Base-by-base conservation (phyloP, 2,797 vertebrate genomes). In the Clamator glandarius region DNA sequence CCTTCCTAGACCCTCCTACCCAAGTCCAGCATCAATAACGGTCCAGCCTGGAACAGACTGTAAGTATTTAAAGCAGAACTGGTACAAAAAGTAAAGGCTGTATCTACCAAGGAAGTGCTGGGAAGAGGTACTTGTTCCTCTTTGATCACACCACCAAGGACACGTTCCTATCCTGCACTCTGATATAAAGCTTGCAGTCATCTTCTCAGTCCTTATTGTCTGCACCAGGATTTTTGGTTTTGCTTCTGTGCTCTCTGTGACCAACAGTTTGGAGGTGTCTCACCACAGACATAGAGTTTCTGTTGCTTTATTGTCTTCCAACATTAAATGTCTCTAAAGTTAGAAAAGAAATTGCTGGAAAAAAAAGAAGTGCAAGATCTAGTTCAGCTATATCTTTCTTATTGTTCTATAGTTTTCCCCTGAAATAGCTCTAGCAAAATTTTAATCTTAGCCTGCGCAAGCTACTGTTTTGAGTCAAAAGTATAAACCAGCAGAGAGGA, bases 401-500 rank as follows among this genome's bases (percentile, higher is more conserved):
- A 12, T 62, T 95, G 90, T 87, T 74, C 69, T 87, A 2, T 42
- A 66, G 33, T 62, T 90, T 93, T 35, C 31, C 35, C 20, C 36
- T 90, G 68, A 92, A 89, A 63, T 42, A 89, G n/a, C 44, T 84
- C 50, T 51, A 48, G 70, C 55, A 91, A 90, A 80, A 91, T 74
- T 70, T 91, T 84, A 87, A 89, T 96, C 83, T 90, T 66, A 64
- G 36, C 66, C 31, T 87, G 67, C 1, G 5, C 33, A 81, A 84
- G 51, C 35, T 85, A 70, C 75, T 59, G 55, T 92, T 88, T 89
- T 89, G 54, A 94, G 90, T 54, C 92, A 76, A 96, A 93, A 88
- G 41, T 80, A 95, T 90, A 92, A 92, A 57, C 66, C 79, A 85
- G 36, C 66, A 81, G 76, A 80, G 35, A 84, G 35, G 15, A 89